Evolutionary conservation across 1,140 invertebrate genomes (phyloP), one percentile per base, ranked within the genome.

Genomic region (Euura saliciscinereae): DNA sequence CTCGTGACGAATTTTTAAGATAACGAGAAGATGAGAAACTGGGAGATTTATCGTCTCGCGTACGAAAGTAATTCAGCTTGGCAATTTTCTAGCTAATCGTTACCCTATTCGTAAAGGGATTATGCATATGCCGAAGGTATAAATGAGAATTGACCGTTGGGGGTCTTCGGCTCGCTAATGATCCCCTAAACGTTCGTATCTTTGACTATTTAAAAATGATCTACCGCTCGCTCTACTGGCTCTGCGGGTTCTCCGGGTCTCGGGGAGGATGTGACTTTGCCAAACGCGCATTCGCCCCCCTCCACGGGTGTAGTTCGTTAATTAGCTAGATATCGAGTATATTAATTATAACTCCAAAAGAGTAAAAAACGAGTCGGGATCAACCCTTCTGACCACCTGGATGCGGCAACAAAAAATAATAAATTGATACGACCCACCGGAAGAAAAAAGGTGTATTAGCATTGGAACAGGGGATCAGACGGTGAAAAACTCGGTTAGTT

Each of bases 381-480:
- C 51, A 59, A 59, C 51, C 51, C 51, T 59, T 59, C 51, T 59
- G 51, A 59, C 51, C 51, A 59, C 51, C 51, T 59, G 51, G 51
- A 6, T 59, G 6, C 51, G 51, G 13, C 51, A 59, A 28, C 51
- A 59, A 59, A 59, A 59, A 59, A 4, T 59, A 59, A 59, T 59
- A 59, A 59, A 59, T 59, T 59, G 51, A 59, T 59, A 59, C 51
- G 3, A 59, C 3, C 51, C 51, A 59, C 51, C 10, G 13, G 13
- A 59, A 59, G 51, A 59, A 28, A 28, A 59, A 59, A 59, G 51
- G 51, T 59, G 51, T 59, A 59, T 59, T 59, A 59, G 51, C 51
- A 59, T n/a, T 59, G 6, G 51, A n/a, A 59, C 51, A 59, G 51
- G 51, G 13, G 13, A 8, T 3, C 28, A 28, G 51, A 59, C 51